Evolutionary conservation across 2,888 invertebrate species (phyloP), one percentile per base, ranked within the genome.

Genomic region (Melanostoma mellinum): DNA sequence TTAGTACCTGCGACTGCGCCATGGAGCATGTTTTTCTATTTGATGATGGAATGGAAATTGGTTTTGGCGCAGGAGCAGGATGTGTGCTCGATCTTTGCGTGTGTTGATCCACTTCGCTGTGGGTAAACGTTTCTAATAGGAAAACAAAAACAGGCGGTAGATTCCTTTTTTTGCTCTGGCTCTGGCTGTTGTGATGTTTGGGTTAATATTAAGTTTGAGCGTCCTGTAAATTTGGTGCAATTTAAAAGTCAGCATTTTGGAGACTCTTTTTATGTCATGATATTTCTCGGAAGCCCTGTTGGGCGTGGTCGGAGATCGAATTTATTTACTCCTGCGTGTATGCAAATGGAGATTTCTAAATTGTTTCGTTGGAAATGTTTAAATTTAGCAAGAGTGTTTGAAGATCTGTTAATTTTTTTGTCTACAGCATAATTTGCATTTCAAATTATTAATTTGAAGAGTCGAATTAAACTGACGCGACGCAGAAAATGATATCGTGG

Each of bases 81-180:
- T 55, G 30, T 32, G 44, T 9, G 36, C 46, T 33, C 53, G 71
- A 48, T 40, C 36, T 32, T 55, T 75, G 84, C 74, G 84, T 84
- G 84, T 50, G 8, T 42, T 61, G 58, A 72, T 73, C 65, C 65
- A 60, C 60, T 6, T 40, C 55, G 30, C 60, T 9, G 33, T 40
- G 65, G 35, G 53, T 75, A 79, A 84, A 69, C 60, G 79, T 46
- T 84, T 75, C 84, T 84, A 84, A 79, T 84, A 77, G 68, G 58
- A 61, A 72, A 63, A 69, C 68, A 50, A 52, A 46, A 38, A 20
- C 53, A 33, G 20, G 9, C 53, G 35, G 58, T 6, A 9, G 44
- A 32, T 50, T 61, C 42, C 40, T 32, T 40, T 67, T 67, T 44
- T 20, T 20, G 20, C 20, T 20, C 20, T 20, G 20, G 20, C 20